Evolutionary conservation across 2,113 vertebrate species (phyloP).

Genomic region (Harpagus bidentatus): DNA sequence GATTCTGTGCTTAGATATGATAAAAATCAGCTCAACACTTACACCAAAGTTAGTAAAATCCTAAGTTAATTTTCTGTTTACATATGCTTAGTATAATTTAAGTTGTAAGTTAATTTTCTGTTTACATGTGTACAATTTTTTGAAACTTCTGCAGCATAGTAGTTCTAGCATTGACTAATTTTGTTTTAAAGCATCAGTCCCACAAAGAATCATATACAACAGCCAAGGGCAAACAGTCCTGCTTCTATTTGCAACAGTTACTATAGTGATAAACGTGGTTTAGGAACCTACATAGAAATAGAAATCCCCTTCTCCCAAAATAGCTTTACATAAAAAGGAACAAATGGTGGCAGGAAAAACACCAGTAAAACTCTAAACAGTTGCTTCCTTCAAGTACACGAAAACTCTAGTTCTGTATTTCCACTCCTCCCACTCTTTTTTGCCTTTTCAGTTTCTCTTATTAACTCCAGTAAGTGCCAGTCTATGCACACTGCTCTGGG

Average conservation of each 20-base stretch:
- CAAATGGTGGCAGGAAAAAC: not conserved
- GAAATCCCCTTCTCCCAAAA: constrained; percentile 39
- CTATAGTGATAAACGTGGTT: not conserved
- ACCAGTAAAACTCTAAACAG: not conserved
- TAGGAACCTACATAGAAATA: constrained; percentile 25
- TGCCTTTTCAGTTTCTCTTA: not conserved
- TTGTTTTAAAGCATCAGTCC: not conserved
- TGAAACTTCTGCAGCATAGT: not conserved
- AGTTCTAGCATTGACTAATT: not conserved
- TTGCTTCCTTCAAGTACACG: not conserved
- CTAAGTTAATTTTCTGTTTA: not conserved
- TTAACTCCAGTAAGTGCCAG: not conserved
- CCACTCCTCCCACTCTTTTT: not conserved
- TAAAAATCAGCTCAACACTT: not conserved
- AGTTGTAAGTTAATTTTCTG: not conserved
- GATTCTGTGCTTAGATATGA: not conserved
- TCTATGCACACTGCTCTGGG: not conserved
- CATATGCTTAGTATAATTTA: not conserved
- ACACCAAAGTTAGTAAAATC: not conserved
- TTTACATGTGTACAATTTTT: not conserved
- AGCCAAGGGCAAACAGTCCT: not conserved
- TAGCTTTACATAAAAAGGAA: constrained; percentile 37
- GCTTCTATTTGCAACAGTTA: constrained; percentile 20
- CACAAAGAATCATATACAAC: not conserved
- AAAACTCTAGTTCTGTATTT: not conserved